Evolutionary conservation across 2,113 vertebrate species (phyloP).

Genomic region (Pleuronectes platessa): DNA sequence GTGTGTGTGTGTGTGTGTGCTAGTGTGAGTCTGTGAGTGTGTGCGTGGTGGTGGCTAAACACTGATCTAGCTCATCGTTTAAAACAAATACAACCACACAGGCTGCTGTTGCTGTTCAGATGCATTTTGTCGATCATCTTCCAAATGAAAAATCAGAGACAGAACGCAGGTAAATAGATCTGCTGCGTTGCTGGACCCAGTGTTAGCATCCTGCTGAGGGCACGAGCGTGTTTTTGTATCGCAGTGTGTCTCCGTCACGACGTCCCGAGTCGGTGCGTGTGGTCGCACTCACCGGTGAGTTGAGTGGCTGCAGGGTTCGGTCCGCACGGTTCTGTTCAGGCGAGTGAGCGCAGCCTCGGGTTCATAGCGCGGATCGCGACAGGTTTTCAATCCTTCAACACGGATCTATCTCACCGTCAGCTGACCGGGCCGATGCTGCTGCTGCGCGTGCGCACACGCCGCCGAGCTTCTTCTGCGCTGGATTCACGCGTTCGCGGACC

Average conservation of each 20-base stretch:
- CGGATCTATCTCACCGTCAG: constrained; percentile 70
- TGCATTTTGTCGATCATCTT: not conserved
- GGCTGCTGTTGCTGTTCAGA: not conserved
- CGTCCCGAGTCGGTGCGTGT: constrained; percentile 14
- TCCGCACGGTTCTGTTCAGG: constrained; percentile 37
- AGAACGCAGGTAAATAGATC: not conserved
- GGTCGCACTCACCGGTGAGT: constrained; percentile 59
- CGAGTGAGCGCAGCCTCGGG: constrained; percentile 16
- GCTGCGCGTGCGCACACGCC: constrained; percentile 54
- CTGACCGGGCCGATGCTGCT: constrained; percentile 62
- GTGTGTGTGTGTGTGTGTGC: not conserved
- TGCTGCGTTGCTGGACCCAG: not conserved
- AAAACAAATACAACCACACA: not conserved
- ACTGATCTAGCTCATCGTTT: not conserved
- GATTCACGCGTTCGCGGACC: constrained; percentile 30
- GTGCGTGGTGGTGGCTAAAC: not conserved
- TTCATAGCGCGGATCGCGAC: constrained; percentile 47
- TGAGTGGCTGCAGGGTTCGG: constrained; percentile 10
- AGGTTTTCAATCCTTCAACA: constrained; percentile 65
- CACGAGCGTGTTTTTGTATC: constrained; percentile 45
- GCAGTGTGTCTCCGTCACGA: constrained; percentile 62
- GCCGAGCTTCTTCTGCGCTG: constrained; percentile 3
- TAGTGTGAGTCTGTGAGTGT: too few relatives aligned
- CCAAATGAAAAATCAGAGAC: not conserved
- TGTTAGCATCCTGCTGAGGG: constrained; percentile 41